Evolutionary conservation across 2,888 invertebrate genomes (phyloP), one percentile per base, ranked within the genome.

Genomic region (Leptinotarsa rubiginosa): DNA sequence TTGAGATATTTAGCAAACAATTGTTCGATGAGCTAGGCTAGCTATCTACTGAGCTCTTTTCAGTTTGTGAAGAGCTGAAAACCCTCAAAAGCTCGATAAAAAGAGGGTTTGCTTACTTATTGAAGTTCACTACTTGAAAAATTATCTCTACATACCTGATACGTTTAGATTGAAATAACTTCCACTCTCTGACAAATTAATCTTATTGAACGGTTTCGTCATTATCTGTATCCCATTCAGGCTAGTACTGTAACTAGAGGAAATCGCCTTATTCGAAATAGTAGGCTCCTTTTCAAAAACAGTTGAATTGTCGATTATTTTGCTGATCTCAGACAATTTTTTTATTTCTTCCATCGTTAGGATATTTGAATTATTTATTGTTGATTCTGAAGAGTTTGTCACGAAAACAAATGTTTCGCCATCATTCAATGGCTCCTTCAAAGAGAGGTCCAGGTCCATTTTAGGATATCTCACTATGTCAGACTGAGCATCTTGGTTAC

Each of bases 201-300:
- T 86, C 86, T 92, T 93, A 78, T 91, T 92, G 72, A 90, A 90
- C 0, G 91, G 90, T 87, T 93, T 93, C 0, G 92, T 93, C 72
- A 92, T 85, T 78, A 93, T 90, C 84, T 91, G 90, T 74, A 93
- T 90, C 1, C 93, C 93, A 62, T 92, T 92, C 74, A 91, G 90
- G 84, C 92, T 92, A 22, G 92, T 84, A 0, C 90, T 90, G 80
- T 91, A 91, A 81, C 90, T 91, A 1, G 91, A 90, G 20, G 90
- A 90, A 74, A 91, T 90, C 4, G 91, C 91, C 88, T 91, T 91
- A 15, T 90, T 91, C 18, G 91, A 91, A 82, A 91, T 91, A 22
- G 90, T 87, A 69, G 89, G 88, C 47, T 90, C 89, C 15, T 89
- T 88, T 41, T 88, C 80, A 62, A 78, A 77, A 22, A 73, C 87